Conservation (phyloP, 1,140 invertebrate species). For the Heliconius eleuchia region DNA sequence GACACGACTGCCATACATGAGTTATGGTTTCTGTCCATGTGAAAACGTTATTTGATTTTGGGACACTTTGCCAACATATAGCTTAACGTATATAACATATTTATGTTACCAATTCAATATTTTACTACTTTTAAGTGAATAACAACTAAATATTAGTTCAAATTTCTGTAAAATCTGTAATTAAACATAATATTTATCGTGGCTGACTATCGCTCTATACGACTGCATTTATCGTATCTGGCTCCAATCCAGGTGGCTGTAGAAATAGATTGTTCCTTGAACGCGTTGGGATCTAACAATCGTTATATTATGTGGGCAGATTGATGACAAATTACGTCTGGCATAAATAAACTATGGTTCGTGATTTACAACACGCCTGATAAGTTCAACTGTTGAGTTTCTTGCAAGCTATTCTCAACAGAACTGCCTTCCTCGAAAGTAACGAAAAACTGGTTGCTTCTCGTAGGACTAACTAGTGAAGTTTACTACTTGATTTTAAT, state of each 20-base stretch:
- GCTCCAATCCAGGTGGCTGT: constrained; percentile 41
- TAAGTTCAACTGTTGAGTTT: no score
- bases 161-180: constrained; percentile 8
- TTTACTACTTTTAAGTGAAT: not conserved
- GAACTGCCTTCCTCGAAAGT: no score
- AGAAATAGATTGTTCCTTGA: constrained; percentile 50
- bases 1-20: no score
- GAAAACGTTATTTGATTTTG: no score
- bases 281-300: constrained; percentile 39
- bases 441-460: no score
- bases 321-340: constrained; percentile 31
- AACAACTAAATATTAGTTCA: not conserved
- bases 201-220: constrained; percentile 25
- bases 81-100: no score
- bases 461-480: no score
- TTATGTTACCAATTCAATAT: no score
- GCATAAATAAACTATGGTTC: not conserved
- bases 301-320: constrained; percentile 37
- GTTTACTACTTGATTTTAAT: no score
- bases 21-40: no score
- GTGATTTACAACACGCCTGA: not conserved
- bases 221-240: constrained; percentile 45
- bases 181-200: constrained; percentile 30
- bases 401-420: no score
- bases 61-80: no score